Conservation (phyloP, 1,140 invertebrate species). For the Heliconius hewitsoni region DNA sequence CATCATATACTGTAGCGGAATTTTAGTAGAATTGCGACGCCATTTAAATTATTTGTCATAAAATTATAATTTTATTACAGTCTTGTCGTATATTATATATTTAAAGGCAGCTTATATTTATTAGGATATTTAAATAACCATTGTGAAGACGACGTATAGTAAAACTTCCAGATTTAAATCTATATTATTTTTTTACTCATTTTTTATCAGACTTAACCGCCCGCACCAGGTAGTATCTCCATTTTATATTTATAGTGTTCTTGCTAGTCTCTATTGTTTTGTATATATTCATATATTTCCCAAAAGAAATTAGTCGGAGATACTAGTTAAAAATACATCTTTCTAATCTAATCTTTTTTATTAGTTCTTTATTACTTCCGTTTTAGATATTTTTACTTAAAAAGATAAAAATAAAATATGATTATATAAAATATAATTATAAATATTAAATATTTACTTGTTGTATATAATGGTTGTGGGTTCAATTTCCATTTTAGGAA, state of each 20-base stretch:
- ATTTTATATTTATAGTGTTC: too few species aligned
- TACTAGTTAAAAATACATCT: neutral
- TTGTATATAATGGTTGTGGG: too few species aligned
- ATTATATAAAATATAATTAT: too few species aligned
- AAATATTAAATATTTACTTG: too few species aligned
- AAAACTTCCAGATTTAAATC: neutral
- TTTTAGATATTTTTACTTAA: neutral
- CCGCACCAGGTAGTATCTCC: too few species aligned
- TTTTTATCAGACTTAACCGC: neutral
- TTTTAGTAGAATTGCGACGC: neutral
- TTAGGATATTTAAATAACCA: neutral
- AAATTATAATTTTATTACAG: slow-evolving; percentile 5
- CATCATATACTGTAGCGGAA: slow-evolving; percentile 25
- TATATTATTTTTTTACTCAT: neutral
- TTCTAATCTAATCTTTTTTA: neutral
- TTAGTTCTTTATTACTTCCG: neutral
- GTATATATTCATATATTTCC: neutral
- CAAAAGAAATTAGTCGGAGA: neutral
- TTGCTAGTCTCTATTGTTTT: neutral
- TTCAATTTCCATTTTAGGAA: too few species aligned
- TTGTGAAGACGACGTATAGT: neutral
- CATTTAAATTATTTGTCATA: neutral
- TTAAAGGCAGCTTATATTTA: neutral
- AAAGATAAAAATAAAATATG: too few species aligned
- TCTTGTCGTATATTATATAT: neutral